These are phyloP conservation scores for Netelia inedita DNA, from an alignment of 2,888 invertebrate species.

Conservation along the genomic window DNA sequence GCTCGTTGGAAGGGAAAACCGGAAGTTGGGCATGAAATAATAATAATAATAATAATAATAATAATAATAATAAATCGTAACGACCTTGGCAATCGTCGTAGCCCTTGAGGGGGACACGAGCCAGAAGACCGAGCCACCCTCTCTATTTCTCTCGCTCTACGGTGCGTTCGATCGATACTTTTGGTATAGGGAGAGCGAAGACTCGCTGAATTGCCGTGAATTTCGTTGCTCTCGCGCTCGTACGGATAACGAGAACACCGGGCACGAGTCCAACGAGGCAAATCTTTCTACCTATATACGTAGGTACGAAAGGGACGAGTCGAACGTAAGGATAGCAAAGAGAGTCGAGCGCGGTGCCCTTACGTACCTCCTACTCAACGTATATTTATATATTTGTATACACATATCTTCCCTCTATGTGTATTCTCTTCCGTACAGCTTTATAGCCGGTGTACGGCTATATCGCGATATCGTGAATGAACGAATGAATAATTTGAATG, in stretches of 20 bases:
- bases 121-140: neutral
- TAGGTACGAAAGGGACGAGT: neutral
- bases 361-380: neutral
- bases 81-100: constrained; percentile 64
- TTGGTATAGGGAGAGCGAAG: constrained; percentile 48
- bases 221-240: constrained; percentile 48
- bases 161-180: constrained; percentile 59
- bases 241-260: constrained; percentile 55
- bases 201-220: constrained; percentile 64
- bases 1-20: constrained; percentile 35
- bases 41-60: constrained; percentile 67
- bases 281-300: constrained; percentile 31
- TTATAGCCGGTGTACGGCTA: neutral
- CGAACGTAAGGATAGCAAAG: constrained; percentile 23
- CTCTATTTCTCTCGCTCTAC: constrained; percentile 23
- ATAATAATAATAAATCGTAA: constrained; percentile 69
- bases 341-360: constrained; percentile 25
- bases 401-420: neutral
- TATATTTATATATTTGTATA: constrained; percentile 10
- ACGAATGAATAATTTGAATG: constrained; percentile 68
- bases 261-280: constrained; percentile 50
- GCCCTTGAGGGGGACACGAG: constrained; percentile 25
- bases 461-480: constrained; percentile 65
- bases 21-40: constrained; percentile 65
- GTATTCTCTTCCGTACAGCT: neutral